Base-by-base conservation (phyloP, 2,888 invertebrate species). In the Troglohyphantes excavatus region DNA sequence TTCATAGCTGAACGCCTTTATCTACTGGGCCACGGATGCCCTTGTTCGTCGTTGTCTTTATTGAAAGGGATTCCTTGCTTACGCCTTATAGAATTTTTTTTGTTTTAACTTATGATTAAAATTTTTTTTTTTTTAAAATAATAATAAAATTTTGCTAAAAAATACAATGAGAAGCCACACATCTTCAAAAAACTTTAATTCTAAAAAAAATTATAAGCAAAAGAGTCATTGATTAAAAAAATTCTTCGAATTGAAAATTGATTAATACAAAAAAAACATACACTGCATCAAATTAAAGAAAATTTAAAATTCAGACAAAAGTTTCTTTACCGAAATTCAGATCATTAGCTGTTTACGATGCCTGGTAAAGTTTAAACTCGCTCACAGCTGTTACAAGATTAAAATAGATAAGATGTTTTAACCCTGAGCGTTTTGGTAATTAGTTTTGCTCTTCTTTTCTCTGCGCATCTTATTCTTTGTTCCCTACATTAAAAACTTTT, bases 361-460 rank as follows among this genome's bases (percentile, higher is more conserved):
- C 67, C 46, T 68, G 67, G 46, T 68, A 67, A 26, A 78, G 63
- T 65, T 78, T 78, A 21, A 65, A 53, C 43, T 81, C n/a, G 33
- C 26, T 81, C 11, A 26, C 68, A 81, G 79, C 68, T 81, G 79
- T 68, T 81, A 65, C 65, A 65, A 78, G 65, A 65, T 65, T 65
- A 81, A 67, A 19, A 67, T 21, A 68, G 46, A 33, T 29, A 68
- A 17, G 29, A 68, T 68, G 68, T 81, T 81, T 67, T 81, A 63
- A 81, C 67, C 29, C 53, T 46, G 53, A 68, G 53, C 53, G 67
- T 68, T 81, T 81, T 23, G 33, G 67, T 81, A 81, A 81, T 81
- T 81, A 81, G 79, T 81, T 68, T 81, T 43, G n/a, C 29, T 39
- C 53, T 46, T 46, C 19, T 68, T 53, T 43, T 65, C 33, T 61